Percentiles rank a stretch among this genome's conserved stretches.
phyloP scores from a whole-genome alignment of 2,797 vertebrate genomes.

The Diglossa cyanea region DNA sequence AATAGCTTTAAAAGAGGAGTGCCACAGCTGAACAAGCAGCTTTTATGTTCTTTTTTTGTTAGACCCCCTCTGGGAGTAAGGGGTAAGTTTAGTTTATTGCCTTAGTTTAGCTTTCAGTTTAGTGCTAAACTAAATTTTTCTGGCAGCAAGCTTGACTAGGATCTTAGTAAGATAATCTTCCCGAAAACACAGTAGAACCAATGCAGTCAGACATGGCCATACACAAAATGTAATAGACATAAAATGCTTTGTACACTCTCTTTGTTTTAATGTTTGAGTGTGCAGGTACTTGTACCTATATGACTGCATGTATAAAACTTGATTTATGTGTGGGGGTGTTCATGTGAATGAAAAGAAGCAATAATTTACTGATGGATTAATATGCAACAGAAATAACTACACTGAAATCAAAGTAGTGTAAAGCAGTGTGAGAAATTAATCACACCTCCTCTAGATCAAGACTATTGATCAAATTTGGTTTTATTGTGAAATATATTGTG shows the following conservation, averaged over 20 bases:
- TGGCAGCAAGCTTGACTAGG: neutral
- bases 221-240: neutral
- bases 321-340: neutral
- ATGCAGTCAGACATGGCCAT: neutral
- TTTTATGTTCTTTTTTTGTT: constrained; percentile 18
- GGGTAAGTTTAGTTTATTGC: constrained; percentile 37
- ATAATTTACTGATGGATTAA: neutral
- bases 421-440: neutral
- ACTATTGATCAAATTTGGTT: neutral
- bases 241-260: neutral
- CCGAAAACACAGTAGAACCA: neutral
- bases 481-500: neutral
- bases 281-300: neutral
- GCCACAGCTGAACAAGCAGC: constrained; percentile 35
- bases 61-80: neutral
- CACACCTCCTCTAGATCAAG: neutral
- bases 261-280: neutral
- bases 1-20: constrained; percentile 29
- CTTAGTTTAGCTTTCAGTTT: constrained; percentile 15
- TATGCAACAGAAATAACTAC: neutral
- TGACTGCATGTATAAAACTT: neutral
- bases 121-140: constrained; percentile 4
- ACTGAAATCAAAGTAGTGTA: neutral
- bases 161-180: neutral
- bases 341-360: neutral